Percentiles rank a stretch among this genome's conserved stretches.
phyloP scores from a whole-genome alignment of 2,113 vertebrate genomes.

The Zosterops lateralis region DNA sequence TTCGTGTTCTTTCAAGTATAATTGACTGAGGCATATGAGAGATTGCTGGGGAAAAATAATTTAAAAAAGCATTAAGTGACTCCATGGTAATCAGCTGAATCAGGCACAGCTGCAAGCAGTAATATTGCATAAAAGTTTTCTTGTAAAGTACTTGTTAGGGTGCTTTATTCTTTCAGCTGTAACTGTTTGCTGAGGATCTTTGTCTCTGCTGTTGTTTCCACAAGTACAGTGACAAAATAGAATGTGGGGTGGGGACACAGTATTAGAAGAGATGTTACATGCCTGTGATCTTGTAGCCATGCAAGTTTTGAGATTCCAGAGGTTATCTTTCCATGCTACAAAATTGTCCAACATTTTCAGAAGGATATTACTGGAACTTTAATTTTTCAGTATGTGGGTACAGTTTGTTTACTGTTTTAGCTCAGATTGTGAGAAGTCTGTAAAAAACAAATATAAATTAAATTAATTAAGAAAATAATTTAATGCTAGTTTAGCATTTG shows the following conservation, averaged over 20 bases:
- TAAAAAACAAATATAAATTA: background rate
- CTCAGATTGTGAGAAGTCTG: background rate
- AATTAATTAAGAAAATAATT: background rate
- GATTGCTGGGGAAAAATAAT: conserved; percentile 43
- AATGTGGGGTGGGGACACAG: background rate
- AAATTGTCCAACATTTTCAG: background rate
- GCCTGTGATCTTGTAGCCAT: conserved; percentile 30
- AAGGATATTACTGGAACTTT: background rate
- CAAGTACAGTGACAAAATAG: conserved; percentile 38
- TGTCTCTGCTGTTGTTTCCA: conserved; percentile 45
- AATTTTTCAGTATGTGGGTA: background rate
- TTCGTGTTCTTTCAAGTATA: conserved; percentile 28
- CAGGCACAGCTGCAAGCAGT: conserved; percentile 55
- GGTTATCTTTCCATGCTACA: conserved; percentile 11
- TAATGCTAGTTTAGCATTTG: background rate
- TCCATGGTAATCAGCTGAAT: conserved; percentile 38
- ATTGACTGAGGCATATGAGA: conserved; percentile 49
- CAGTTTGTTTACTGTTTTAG: background rate
- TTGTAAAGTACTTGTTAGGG: conserved; percentile 5
- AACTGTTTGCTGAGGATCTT: conserved; percentile 10
- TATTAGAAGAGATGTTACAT: conserved; percentile 47
- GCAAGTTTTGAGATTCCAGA: conserved; percentile 50
- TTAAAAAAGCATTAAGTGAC: background rate
- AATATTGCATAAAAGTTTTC: background rate
- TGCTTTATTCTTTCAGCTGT: background rate